A percentile compares a stretch with the other conserved stretches of the same genome.
Evolutionary conservation across 92 coral and sea anemone species (phyloP).

Genomic region (Paragorgia papillata): DNA sequence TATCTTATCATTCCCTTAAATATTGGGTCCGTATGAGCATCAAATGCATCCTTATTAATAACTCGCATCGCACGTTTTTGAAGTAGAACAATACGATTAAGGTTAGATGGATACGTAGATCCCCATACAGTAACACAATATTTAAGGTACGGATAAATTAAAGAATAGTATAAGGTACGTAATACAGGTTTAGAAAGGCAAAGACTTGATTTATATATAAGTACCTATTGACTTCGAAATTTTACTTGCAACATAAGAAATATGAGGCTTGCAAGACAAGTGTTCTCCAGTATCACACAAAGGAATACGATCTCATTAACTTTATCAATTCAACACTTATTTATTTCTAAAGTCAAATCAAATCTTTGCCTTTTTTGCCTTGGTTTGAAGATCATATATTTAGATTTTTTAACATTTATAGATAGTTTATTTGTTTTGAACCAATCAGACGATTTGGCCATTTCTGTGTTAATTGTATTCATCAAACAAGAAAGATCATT

Average conservation of each 20-base stretch:
- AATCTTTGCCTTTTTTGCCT: constrained; percentile 32
- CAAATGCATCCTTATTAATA: constrained; percentile 35
- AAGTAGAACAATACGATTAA: too few relatives aligned
- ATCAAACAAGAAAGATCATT: too few relatives aligned
- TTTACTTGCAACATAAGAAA: constrained; percentile 43
- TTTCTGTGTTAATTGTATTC: constrained; percentile 27
- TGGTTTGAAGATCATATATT: constrained; percentile 40
- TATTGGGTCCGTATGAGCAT: constrained; percentile 43
- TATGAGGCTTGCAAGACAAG: constrained; percentile 49
- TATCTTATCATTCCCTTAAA: constrained; percentile 18
- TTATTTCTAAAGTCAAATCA: constrained; percentile 15
- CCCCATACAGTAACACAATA: constrained; percentile 28
- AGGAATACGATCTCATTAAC: constrained; percentile 48
- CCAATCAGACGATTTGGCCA: constrained; percentile 25
- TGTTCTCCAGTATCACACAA: constrained; percentile 52
- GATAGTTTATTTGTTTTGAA: constrained; percentile 37
- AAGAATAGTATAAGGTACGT: constrained; percentile 16
- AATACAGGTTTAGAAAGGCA: too few relatives aligned
- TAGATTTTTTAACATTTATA: constrained; percentile 37
- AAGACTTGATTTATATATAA: constrained; percentile 52
- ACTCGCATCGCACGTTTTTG: constrained; percentile 23
- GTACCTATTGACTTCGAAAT: constrained; percentile 53
- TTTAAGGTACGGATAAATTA: too few relatives aligned
- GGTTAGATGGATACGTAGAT: constrained; percentile 33
- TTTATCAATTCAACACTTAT: constrained; percentile 24